Evolutionary conservation across 2,113 vertebrate genomes (phyloP).

Genomic region (Cnemophilus loriae): DNA sequence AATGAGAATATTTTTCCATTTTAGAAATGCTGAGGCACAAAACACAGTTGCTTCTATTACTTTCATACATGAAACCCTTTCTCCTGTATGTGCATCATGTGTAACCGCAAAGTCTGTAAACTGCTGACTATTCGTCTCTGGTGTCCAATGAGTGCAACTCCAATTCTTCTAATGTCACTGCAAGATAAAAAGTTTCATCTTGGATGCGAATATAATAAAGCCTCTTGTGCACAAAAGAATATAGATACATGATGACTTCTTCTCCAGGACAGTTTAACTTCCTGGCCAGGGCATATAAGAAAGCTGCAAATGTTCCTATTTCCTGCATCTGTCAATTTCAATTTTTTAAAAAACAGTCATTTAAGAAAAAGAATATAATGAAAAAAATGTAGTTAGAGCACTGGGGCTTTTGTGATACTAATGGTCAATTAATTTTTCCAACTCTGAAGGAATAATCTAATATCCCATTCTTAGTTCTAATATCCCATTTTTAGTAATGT

Average conservation of each 20-base stretch:
- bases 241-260: background rate
- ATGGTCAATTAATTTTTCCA: background rate
- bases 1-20: constrained; percentile 68
- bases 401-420: background rate
- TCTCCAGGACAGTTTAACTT: background rate
- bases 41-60: constrained; percentile 73
- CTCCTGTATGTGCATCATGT: constrained; percentile 94
- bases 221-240: background rate
- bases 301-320: background rate
- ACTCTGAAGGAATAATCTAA: background rate
- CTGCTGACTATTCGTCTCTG: constrained; percentile 97
- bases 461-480: background rate
- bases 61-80: constrained; percentile 97
- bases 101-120: constrained; percentile 91
- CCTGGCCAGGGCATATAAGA: background rate
- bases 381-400: background rate
- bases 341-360: background rate
- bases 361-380: background rate
- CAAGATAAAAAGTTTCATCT: constrained; percentile 56
- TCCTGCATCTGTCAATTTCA: background rate
- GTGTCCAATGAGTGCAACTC: constrained; percentile 93
- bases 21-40: constrained; percentile 87
- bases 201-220: background rate
- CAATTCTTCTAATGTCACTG: constrained; percentile 94
- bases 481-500: background rate